These are phyloP conservation scores for Brenthis hecate DNA, from an alignment of 2,888 invertebrate genomes.

Conservation along the genomic window DNA sequence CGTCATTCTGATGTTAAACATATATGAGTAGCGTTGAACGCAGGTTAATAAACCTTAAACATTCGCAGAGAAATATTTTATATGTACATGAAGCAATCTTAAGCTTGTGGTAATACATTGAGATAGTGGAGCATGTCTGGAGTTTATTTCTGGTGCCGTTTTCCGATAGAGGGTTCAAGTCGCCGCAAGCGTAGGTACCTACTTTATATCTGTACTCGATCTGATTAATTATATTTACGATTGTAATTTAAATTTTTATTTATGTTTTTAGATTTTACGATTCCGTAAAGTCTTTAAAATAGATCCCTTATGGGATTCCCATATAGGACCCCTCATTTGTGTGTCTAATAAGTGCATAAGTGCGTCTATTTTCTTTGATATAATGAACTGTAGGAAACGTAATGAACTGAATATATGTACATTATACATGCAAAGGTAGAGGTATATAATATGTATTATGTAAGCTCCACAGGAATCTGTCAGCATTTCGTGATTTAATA, in stretches of 20 bases:
- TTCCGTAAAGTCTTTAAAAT: too few relatives aligned
- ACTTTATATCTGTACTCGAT: neutral
- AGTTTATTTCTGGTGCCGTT: constrained; percentile 47
- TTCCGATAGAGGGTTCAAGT: constrained; percentile 33
- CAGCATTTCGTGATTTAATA: too few relatives aligned
- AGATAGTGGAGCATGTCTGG: constrained; percentile 47
- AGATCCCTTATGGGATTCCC: too few relatives aligned
- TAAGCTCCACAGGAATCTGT: too few relatives aligned
- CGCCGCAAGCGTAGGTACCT: constrained; percentile 46
- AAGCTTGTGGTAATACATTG: constrained; percentile 27
- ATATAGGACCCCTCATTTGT: too few relatives aligned
- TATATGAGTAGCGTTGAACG: neutral
- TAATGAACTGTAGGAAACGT: too few relatives aligned
- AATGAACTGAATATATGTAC: too few relatives aligned
- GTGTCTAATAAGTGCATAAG: too few relatives aligned
- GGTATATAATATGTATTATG: too few relatives aligned
- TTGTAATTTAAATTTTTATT: neutral
- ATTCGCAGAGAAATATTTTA: constrained; percentile 25
- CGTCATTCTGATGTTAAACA: neutral
- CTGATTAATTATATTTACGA: neutral
- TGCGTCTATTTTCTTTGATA: too few relatives aligned
- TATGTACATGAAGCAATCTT: constrained; percentile 26
- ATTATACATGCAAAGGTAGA: too few relatives aligned
- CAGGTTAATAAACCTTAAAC: constrained; percentile 19
- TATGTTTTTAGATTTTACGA: too few relatives aligned